A percentile compares a stretch with the other conserved stretches of the same genome.
phyloP scores from a whole-genome alignment of 2,113 vertebrate species.

The Arenaria interpres region DNA sequence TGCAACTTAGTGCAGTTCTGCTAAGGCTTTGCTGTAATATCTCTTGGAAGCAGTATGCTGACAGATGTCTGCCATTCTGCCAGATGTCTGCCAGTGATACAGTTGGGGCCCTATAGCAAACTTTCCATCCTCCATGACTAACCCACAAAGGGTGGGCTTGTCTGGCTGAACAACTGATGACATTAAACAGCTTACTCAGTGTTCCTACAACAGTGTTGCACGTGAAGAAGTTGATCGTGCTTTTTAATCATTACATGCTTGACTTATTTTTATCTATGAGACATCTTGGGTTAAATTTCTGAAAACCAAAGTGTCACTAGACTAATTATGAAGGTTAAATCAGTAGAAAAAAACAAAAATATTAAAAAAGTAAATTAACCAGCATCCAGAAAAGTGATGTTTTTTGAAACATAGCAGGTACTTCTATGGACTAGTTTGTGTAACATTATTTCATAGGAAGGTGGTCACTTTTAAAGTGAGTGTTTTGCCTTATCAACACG shows the following conservation, averaged over 20 bases:
- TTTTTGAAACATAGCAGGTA: background rate
- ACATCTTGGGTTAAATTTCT: background rate
- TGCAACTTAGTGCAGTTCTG: fast-evolving
- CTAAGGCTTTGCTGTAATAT: background rate
- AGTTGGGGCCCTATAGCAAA: background rate
- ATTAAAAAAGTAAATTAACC: background rate
- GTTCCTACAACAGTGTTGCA: background rate
- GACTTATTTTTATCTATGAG: background rate
- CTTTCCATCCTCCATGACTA: background rate
- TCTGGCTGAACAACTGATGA: background rate
- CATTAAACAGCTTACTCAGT: background rate
- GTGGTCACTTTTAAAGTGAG: background rate
- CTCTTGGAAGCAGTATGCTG: background rate
- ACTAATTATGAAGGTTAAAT: background rate
- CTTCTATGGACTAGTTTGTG: background rate
- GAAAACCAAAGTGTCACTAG: background rate
- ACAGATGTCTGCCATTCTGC: background rate
- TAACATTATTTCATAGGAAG: background rate
- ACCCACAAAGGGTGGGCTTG: background rate
- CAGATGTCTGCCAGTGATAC: background rate
- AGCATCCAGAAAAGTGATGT: background rate
- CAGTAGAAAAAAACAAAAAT: background rate
- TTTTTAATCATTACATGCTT: background rate
- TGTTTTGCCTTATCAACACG: background rate
- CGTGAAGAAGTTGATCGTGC: background rate